Evolutionary conservation across 1,140 invertebrate genomes (phyloP).

Genomic region (Hylaeus anthracinus): DNA sequence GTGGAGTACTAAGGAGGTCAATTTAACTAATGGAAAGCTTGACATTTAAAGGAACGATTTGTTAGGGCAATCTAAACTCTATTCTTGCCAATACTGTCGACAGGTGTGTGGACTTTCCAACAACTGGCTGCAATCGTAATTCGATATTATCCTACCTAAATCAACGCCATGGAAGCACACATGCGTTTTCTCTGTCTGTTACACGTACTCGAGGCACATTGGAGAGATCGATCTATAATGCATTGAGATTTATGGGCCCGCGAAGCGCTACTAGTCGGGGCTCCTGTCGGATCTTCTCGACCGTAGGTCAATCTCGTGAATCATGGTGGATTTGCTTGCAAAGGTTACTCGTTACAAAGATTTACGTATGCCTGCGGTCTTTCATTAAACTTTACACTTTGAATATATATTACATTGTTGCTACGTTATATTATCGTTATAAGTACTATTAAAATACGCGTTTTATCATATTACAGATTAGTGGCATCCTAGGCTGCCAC

Average conservation of each 20-base stretch:
- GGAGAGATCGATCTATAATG: slow-evolving; percentile 57
- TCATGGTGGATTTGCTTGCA: slow-evolving; percentile 58
- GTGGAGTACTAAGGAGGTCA: neutral
- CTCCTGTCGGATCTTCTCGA: slow-evolving; percentile 61
- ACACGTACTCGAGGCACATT: slow-evolving; percentile 25
- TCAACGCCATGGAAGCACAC: slow-evolving; percentile 45
- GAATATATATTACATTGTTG: neutral
- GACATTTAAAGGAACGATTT: neutral
- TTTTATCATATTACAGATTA: too few species aligned
- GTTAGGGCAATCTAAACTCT: neutral
- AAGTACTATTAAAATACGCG: too few species aligned
- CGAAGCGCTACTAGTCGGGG: slow-evolving; percentile 56
- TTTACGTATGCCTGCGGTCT: slow-evolving; percentile 21
- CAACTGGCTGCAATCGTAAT: slow-evolving; percentile 55
- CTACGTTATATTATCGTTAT: too few species aligned
- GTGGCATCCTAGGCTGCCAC: too few species aligned
- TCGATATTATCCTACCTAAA: slow-evolving; percentile 65
- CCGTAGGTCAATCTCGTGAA: slow-evolving; percentile 64
- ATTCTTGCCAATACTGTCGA: neutral
- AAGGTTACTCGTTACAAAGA: slow-evolving; percentile 43
- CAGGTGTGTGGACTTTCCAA: slow-evolving; percentile 16
- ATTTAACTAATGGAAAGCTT: neutral
- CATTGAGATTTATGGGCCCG: slow-evolving; percentile 66
- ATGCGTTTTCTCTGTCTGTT: slow-evolving; percentile 39
- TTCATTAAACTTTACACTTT: neutral